Evolutionary conservation across 2,797 vertebrate species (phyloP).

Genomic region (Sebastes nivosus): DNA sequence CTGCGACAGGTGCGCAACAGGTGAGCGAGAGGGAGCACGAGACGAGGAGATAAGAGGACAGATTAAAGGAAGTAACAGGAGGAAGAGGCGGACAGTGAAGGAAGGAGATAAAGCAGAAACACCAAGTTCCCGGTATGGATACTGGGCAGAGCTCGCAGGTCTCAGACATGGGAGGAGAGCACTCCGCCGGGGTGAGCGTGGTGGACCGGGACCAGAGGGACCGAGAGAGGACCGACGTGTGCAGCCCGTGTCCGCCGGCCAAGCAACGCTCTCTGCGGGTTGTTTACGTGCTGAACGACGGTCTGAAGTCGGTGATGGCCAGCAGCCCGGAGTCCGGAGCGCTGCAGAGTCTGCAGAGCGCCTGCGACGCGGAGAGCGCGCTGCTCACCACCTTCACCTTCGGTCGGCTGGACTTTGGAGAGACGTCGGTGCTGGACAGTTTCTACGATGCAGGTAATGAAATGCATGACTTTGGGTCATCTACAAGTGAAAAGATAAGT

Average conservation of each 20-base stretch:
- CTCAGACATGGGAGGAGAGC: conserved; percentile 71
- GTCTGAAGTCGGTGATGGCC: conserved; percentile 82
- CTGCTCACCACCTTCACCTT: conserved; percentile 88
- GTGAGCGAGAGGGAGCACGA: conserved; percentile 51
- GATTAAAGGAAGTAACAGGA: conserved; percentile 13
- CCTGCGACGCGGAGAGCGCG: conserved; percentile 89
- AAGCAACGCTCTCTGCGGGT: conserved; percentile 85
- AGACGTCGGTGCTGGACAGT: conserved; percentile 89
- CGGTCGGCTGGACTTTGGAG: conserved; percentile 91
- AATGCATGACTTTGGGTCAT: background rate
- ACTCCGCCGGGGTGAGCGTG: conserved; percentile 43
- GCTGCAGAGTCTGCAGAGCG: conserved; percentile 86
- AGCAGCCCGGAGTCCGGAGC: conserved; percentile 90
- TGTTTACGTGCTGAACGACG: conserved; percentile 89
- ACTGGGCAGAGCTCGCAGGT: conserved; percentile 67
- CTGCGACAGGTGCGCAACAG: conserved; percentile 60
- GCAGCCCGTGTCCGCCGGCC: conserved; percentile 71
- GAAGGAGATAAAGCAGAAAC: conserved; percentile 4
- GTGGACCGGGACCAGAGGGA: conserved; percentile 63
- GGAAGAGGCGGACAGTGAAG: conserved; percentile 20
- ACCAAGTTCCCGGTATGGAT: conserved; percentile 62
- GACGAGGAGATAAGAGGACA: conserved; percentile 11
- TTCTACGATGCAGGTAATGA: conserved; percentile 91
- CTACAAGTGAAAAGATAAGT: background rate
- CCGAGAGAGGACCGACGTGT: conserved; percentile 70